Evolutionary conservation across 2,113 vertebrate species (phyloP).

Genomic region (Pitta sordida): DNA sequence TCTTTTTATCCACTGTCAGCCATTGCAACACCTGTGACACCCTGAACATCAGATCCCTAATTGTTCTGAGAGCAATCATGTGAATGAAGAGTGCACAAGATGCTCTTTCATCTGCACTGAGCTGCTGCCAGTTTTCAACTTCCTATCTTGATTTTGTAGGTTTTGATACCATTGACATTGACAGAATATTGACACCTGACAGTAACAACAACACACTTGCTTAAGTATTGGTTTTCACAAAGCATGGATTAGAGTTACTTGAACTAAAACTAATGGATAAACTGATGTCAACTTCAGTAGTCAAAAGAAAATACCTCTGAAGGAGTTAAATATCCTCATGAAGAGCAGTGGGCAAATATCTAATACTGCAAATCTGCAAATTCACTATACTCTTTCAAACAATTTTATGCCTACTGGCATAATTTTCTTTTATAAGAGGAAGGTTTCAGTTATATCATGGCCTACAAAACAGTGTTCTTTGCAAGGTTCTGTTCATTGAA

Average conservation of each 20-base stretch:
- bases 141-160: background rate
- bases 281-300: background rate
- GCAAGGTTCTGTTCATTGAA: background rate
- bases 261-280: background rate
- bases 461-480: background rate
- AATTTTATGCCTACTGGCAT: background rate
- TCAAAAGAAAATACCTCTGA: background rate
- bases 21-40: background rate
- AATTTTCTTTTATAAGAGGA: background rate
- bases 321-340: background rate
- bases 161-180: background rate
- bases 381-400: background rate
- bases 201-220: background rate
- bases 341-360: background rate
- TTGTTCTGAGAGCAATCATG: background rate
- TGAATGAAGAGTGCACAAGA: background rate
- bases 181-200: background rate
- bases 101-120: background rate
- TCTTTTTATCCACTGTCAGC: background rate
- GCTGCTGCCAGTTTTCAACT: background rate
- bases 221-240: background rate
- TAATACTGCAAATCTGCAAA: background rate
- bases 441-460: background rate
- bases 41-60: background rate
- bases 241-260: background rate